phyloP scores from a whole-genome alignment of 2,797 vertebrate genomes.

The Lateolabrax maculatus region DNA sequence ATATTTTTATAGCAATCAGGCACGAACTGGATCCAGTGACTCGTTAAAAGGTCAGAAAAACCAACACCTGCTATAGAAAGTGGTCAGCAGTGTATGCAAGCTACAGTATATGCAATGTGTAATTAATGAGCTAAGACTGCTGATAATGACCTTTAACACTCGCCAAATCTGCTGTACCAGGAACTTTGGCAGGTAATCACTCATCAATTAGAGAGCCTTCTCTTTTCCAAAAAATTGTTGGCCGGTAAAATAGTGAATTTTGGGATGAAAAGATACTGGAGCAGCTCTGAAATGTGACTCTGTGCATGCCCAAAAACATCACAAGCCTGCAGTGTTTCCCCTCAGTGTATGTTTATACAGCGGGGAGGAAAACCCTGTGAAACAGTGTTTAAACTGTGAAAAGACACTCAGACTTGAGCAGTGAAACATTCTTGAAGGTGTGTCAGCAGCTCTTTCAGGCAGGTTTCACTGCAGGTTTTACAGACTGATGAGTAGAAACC shows the following conservation, averaged over 20 bases:
- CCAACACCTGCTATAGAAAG: background rate
- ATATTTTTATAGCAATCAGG: background rate
- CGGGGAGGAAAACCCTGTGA: background rate
- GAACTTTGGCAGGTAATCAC: slow-evolving; percentile 8
- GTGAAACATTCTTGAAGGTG: slow-evolving; percentile 5
- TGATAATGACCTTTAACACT: background rate
- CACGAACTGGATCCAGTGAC: background rate
- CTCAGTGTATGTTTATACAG: background rate
- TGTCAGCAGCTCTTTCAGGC: slow-evolving; percentile 40
- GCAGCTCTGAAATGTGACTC: background rate
- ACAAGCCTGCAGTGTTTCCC: background rate
- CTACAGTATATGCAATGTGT: background rate
- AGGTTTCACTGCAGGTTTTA: slow-evolving; percentile 19
- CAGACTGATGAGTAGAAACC: slow-evolving; percentile 29
- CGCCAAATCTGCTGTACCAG: background rate
- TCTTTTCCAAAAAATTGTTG: background rate
- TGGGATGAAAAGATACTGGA: background rate
- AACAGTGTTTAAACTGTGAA: background rate
- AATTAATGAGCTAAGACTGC: slow-evolving; percentile 4
- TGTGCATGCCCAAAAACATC: background rate
- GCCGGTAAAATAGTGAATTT: background rate
- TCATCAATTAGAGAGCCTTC: slow-evolving; percentile 1
- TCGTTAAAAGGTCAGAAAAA: slow-evolving; percentile 1
- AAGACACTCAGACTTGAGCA: background rate
- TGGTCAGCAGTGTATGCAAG: background rate